Percentiles rank a stretch among this genome's conserved stretches.
phyloP scores from a whole-genome alignment of 2,797 vertebrate genomes.

The Rhadinocentrus ornatus region DNA sequence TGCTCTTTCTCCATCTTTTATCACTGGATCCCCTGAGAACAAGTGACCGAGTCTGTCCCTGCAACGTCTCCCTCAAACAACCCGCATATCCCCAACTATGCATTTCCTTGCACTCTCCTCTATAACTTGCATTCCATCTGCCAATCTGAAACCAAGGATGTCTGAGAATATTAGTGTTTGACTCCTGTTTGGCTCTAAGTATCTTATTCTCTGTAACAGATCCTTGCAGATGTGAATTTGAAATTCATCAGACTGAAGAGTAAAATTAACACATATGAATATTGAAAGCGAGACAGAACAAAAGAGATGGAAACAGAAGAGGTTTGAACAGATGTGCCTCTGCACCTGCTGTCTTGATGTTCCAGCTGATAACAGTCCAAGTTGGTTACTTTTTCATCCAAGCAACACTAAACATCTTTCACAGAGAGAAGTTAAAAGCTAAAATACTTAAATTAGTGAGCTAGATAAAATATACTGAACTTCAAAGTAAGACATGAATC shows the following conservation, averaged over 20 bases:
- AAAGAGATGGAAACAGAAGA: conserved; percentile 13
- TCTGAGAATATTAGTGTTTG: conserved; percentile 1
- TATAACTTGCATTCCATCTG: not conserved
- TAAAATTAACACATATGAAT: conserved; percentile 24
- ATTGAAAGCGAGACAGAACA: conserved; percentile 17
- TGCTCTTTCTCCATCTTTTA: conserved; percentile 23
- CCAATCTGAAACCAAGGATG: not conserved
- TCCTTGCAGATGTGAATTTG: conserved; percentile 1
- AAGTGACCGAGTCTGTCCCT: conserved; percentile 13
- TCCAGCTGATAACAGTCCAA: conserved; percentile 14
- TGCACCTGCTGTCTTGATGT: conserved; percentile 21
- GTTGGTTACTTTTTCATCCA: not conserved
- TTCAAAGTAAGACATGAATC: not conserved
- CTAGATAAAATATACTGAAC: not conserved
- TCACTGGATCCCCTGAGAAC: conserved; percentile 36
- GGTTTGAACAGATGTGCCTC: conserved; percentile 14
- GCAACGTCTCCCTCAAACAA: conserved; percentile 1
- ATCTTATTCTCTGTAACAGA: not conserved
- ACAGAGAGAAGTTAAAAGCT: not conserved
- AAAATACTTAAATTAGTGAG: not conserved
- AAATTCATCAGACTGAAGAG: conserved; percentile 9
- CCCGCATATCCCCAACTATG: not conserved
- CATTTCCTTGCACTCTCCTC: not conserved
- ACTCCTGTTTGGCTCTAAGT: not conserved
- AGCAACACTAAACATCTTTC: not conserved